Base-by-base conservation (phyloP, 2,888 invertebrate species). In the Lasioglossum oenotherae region DNA sequence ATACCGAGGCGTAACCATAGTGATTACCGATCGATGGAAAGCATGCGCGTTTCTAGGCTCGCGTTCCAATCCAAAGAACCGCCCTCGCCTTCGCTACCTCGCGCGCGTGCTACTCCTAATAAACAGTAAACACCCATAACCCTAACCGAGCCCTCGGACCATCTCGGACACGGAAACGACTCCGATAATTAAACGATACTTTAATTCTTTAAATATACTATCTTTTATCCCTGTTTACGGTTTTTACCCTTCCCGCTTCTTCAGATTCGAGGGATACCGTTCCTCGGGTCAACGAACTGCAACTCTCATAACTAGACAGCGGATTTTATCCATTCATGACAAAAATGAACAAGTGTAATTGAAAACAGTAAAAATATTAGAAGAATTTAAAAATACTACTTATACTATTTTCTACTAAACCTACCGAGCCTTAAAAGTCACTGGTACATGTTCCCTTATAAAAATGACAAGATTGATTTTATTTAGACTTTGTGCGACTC, bases 11-110 rank as follows among this genome's bases (percentile, higher is more conserved):
- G 94, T 94, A 92, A 93, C 94, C 93, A 94, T 94, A 94, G 91
- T 92, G 93, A 94, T 94, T 92, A 91, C 87, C 92, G 93, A 93
- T 94, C 94, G 93, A 95, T 95, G 88, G 78, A 85, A 89, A 88
- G 89, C 94, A 92, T 94, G 94, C 94, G 95, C 94, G 78, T 49
- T 78, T 35, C 73, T 75, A 41, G 67, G 27, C 73, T 88, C 83
- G 78, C 86, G 74, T 75, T 31, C 71, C 31, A 77, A 88, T 84
- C 80, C 85, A 12, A 73, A 83, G 69, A 74, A 84, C 88, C 79
- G 82, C 74, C 89, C 83, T 78, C 46, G 31, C 69, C 23, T 57
- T 79, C 31, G 12, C 60, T 72, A 67, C 57, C 77, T 72, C 75
- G 35, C 35, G 35, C 35, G 35, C 35, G 46, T 80, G 57, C 31